Base-by-base conservation (phyloP, 2,113 vertebrate genomes). In the Noturus placidus region DNA sequence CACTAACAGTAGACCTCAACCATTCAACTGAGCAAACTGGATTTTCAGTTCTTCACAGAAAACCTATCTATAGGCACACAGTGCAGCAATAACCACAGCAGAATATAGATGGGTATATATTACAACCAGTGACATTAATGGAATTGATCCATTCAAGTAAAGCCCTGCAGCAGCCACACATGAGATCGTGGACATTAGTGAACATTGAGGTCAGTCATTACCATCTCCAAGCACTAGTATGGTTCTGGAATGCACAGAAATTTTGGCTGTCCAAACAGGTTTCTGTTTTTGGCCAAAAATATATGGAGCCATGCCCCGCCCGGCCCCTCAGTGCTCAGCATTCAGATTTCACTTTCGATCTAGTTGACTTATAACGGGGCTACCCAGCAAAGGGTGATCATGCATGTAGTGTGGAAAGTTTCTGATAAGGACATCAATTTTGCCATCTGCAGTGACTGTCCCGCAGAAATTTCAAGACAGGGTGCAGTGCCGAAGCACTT, bases 91-190 rank as follows among this genome's bases (percentile, higher is more conserved):
- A 82, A 86, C 72, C 78, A 90, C 70, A 89, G 54, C 80, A 72
- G 77, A 78, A 82, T 25, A 84, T 50, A 87, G 52, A 69, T 84
- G 63, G 65, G 50, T 67, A 82, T 54, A 77, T 76, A 82, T 87
- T 89, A 87, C 82, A 82, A 84, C n/a, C 61, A 15, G 46, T 57
- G 57, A 82, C 86, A 87, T 80, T 86, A 87, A 87, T 78, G 5
- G 54, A 87, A 89, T 82, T 69, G 77, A 87, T 87, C 50, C 46
- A 61, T 69, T 61, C 19, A 63, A 82, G 69, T 65, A 77, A 81
- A 85, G 35, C 77, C 72, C 77, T 69, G n/a, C 27, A 63, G 83
- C 82, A 67, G 52, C 42, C 42, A 78, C 50, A 77, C 81, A 86
- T 50, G 27, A 89, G 46, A 70, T 83, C 72, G 33, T 13, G 54